Evolutionary conservation across 2,113 vertebrate genomes (phyloP).

Genomic region (Camarhynchus parvulus): DNA sequence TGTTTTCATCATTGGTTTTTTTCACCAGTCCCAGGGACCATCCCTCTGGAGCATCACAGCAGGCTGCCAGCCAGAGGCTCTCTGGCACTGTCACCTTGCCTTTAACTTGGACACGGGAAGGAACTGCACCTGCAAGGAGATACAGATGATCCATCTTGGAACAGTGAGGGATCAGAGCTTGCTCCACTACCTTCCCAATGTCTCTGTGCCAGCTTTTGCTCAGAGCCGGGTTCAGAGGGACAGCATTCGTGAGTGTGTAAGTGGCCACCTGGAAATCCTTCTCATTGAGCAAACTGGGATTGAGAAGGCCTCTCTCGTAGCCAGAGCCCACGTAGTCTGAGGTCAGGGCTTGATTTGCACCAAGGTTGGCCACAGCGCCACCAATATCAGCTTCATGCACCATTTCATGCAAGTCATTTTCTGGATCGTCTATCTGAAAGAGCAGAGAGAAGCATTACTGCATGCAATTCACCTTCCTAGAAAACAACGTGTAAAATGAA

Average conservation of each 20-base stretch:
- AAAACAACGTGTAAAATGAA: neutral
- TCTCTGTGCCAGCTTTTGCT: conserved; percentile 74
- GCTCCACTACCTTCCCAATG: conserved; percentile 62
- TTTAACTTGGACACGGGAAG: conserved; percentile 61
- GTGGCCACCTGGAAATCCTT: conserved; percentile 55
- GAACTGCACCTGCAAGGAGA: conserved; percentile 71
- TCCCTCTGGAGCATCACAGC: conserved; percentile 60
- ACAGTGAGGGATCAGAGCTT: conserved; percentile 73
- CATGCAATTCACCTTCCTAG: neutral
- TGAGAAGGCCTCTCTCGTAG: conserved; percentile 72
- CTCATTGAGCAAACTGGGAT: conserved; percentile 63
- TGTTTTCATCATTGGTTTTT: neutral
- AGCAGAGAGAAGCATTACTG: neutral
- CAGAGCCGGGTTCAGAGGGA: conserved; percentile 68
- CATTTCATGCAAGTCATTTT: conserved; percentile 64
- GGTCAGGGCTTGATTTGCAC: conserved; percentile 75
- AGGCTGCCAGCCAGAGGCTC: conserved; percentile 79
- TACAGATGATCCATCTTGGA: conserved; percentile 62
- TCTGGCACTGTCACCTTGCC: conserved; percentile 71
- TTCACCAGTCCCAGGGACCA: conserved; percentile 80
- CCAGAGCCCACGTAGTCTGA: conserved; percentile 73
- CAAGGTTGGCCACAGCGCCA: conserved; percentile 63
- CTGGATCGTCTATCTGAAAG: conserved; percentile 79
- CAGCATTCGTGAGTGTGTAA: conserved; percentile 67
- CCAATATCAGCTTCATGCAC: neutral